phyloP scores from a whole-genome alignment of 2,113 vertebrate species.

The Noctilio leporinus region DNA sequence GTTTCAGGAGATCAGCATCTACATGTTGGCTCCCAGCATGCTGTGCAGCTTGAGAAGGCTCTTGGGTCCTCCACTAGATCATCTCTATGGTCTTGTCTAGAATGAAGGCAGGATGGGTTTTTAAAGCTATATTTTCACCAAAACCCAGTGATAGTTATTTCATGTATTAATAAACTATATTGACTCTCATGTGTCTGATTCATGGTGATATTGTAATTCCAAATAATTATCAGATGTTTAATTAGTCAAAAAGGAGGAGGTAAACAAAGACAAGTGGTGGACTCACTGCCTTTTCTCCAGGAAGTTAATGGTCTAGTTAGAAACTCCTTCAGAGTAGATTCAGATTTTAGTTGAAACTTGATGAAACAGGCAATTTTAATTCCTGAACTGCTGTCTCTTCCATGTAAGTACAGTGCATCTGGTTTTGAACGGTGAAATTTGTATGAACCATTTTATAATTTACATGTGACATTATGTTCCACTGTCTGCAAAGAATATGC shows the following conservation, averaged over 20 bases:
- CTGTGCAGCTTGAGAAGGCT: neutral
- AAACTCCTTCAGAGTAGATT: neutral
- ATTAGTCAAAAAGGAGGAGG: neutral
- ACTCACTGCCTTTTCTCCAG: neutral
- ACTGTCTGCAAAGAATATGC: neutral
- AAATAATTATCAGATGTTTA: neutral
- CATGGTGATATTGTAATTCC: neutral
- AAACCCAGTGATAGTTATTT: neutral
- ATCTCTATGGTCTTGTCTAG: neutral
- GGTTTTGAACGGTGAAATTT: neutral
- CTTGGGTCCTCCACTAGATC: neutral
- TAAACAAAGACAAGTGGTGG: neutral
- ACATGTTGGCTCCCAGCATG: rapidly evolving
- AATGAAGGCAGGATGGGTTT: neutral
- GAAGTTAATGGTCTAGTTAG: neutral
- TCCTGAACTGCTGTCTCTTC: neutral
- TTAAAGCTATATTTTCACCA: neutral
- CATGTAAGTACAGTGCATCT: neutral
- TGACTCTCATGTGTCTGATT: neutral
- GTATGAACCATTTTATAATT: neutral
- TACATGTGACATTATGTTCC: neutral
- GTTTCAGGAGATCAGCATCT: neutral
- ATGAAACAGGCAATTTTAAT: neutral
- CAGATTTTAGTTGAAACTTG: neutral
- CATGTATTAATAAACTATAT: neutral